Conservation (phyloP, 2,888 invertebrate genomes). For the Drosophila longiperda region DNA sequence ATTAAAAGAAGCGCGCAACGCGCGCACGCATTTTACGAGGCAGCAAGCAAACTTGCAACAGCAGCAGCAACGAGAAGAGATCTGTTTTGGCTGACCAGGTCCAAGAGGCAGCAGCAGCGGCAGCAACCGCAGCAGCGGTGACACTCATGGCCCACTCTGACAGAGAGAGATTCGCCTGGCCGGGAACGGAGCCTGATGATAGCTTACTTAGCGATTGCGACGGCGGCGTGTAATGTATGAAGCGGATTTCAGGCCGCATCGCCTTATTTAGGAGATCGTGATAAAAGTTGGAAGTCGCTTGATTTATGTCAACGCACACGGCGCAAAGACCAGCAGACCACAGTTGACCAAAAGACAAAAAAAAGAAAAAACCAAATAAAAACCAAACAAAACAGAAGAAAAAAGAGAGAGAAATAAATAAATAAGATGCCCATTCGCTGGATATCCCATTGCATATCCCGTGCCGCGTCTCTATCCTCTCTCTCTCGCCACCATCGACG, state of each 20-base stretch:
- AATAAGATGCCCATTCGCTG: conserved; percentile 33
- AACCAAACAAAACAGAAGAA: not conserved
- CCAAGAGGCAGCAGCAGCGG: conserved; percentile 32
- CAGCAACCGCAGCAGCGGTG: conserved; percentile 37
- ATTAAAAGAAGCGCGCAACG: conserved; percentile 78
- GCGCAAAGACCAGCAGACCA: conserved; percentile 47
- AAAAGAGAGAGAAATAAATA: conserved; percentile 23
- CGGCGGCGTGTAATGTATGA: conserved; percentile 72
- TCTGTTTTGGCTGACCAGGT: conserved; percentile 26
- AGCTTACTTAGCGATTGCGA: conserved; percentile 82
- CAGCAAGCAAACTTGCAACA: conserved; percentile 34
- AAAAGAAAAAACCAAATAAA: not conserved
- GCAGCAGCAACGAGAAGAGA: conserved; percentile 17
- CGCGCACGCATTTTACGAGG: conserved; percentile 81
- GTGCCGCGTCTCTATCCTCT: not conserved
- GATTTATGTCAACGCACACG: conserved; percentile 83
- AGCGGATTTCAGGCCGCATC: conserved; percentile 80
- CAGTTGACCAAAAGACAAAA: conserved; percentile 30
- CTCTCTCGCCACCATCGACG: conserved; percentile 13
- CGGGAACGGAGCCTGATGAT: conserved; percentile 73
- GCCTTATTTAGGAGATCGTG: conserved; percentile 84
- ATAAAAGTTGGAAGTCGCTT: conserved; percentile 85
- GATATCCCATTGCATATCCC: conserved; percentile 20
- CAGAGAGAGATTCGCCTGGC: conserved; percentile 54
- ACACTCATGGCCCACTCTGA: conserved; percentile 75